These are phyloP conservation scores for Epinotia nisella DNA, from an alignment of 2,888 invertebrate species.

Conservation along the genomic window DNA sequence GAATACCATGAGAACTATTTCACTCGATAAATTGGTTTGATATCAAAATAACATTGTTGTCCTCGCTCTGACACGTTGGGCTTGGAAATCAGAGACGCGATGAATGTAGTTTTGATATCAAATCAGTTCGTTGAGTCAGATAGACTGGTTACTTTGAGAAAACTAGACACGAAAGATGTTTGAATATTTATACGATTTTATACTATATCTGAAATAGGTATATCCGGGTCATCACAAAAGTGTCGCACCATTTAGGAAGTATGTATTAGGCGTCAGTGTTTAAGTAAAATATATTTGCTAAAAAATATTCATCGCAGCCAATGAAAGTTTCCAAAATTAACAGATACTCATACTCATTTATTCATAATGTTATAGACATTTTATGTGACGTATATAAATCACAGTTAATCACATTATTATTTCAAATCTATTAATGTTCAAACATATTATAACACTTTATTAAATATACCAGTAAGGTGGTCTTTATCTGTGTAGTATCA, in stretches of 20 bases:
- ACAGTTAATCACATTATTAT: too few relatives aligned
- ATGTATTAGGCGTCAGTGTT: not conserved
- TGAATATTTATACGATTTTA: not conserved
- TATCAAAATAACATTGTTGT: not conserved
- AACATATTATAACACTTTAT: too few relatives aligned
- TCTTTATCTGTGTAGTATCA: too few relatives aligned
- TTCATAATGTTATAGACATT: too few relatives aligned
- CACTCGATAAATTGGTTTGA: not conserved
- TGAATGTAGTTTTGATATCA: not conserved
- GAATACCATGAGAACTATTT: not conserved
- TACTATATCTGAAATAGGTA: too few relatives aligned
- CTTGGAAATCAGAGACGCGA: not conserved
- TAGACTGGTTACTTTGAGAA: not conserved
- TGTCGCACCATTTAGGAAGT: not conserved
- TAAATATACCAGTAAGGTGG: too few relatives aligned
- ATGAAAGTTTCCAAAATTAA: too few relatives aligned
- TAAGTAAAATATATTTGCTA: not conserved
- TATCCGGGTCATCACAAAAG: not conserved
- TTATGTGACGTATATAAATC: too few relatives aligned
- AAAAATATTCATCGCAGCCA: not conserved
- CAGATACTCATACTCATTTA: too few relatives aligned
- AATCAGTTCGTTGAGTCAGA: not conserved
- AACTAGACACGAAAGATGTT: not conserved
- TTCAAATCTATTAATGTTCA: too few relatives aligned
- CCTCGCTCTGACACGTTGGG: not conserved